Evolutionary conservation across 1,140 invertebrate genomes (phyloP), one percentile per base, ranked within the genome.

Genomic region (Heliothis subflexa): DNA sequence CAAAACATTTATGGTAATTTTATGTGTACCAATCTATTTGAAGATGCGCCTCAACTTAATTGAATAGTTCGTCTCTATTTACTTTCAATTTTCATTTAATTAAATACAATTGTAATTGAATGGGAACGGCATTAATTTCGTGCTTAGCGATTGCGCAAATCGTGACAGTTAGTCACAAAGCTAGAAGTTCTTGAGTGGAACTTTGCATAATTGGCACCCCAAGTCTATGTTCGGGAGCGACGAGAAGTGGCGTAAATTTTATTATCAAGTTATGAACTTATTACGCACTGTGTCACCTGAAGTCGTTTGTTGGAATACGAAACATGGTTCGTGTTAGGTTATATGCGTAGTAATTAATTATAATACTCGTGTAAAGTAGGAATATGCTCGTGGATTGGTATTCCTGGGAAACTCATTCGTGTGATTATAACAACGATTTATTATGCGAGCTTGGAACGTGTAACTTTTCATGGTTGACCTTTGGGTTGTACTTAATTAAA

Each of bases 101-200:
- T 75, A 28, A 75, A 75, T 62, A 75, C 40, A 33, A 28, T 33
- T 75, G 13, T 47, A 73, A 73, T 72, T 47, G 52, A 61, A 61
- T 61, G 40, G 28, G 50, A 25, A n/a, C 54, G 25, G 47, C 73
- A 62, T 75, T 62, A 75, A 75, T 75, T 75, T 52, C 12, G 47
- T 25, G 59, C 57, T 50, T 52, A 52, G n/a, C 25, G 11, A 52
- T 40, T 64, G 49, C 57, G 73, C 59, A 75, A 75, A 62, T 62
- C 73, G 73, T 75, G 73, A 75, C 73, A 64, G 73, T 64, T 33
- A 75, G 54, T 74, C 57, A 75, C 71, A 75, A 75, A 64, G 73
- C 73, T 62, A 50, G 73, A 75, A 75, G 59, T 75, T 75, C 57
- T 64, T 64, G 61, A 62, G 40, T 13, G 47, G 52, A 52, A 57